Percentiles rank a stretch among this genome's conserved stretches.
Conservation (phyloP, 2,113 vertebrate species). For the Caranx melampygus region DNA sequence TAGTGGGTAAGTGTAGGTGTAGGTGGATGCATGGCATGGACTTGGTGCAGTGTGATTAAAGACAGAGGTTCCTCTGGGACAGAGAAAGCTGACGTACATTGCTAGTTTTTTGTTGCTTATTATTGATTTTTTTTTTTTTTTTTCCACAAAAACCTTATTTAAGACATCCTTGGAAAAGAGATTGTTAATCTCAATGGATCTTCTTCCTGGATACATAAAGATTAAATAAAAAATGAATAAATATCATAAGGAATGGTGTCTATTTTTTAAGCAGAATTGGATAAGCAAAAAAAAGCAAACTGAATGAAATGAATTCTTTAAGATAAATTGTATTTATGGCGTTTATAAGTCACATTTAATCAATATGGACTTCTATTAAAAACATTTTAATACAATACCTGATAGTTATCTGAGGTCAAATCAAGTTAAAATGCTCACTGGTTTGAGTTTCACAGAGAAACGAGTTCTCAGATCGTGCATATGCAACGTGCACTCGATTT, state of each 20-base stretch:
- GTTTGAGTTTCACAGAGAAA: too few species aligned
- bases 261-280: background rate
- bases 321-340: background rate
- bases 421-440: too few species aligned
- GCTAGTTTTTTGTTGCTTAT: background rate
- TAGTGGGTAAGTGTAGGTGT: background rate
- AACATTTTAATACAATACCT: too few species aligned
- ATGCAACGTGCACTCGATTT: too few species aligned
- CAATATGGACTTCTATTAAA: too few species aligned
- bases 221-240: too few species aligned
- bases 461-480: too few species aligned
- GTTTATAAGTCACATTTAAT: background rate
- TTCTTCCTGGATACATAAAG: too few species aligned
- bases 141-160: background rate
- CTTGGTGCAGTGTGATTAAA: background rate
- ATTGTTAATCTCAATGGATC: too few species aligned
- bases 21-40: background rate
- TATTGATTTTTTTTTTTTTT: background rate
- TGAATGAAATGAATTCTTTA: background rate
- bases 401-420: too few species aligned
- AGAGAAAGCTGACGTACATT: background rate
- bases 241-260: too few species aligned
- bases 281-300: background rate
- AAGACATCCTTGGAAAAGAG: background rate
- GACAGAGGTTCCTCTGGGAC: background rate